phyloP scores from a whole-genome alignment of 2,797 vertebrate species.

The Octomys mimax region DNA sequence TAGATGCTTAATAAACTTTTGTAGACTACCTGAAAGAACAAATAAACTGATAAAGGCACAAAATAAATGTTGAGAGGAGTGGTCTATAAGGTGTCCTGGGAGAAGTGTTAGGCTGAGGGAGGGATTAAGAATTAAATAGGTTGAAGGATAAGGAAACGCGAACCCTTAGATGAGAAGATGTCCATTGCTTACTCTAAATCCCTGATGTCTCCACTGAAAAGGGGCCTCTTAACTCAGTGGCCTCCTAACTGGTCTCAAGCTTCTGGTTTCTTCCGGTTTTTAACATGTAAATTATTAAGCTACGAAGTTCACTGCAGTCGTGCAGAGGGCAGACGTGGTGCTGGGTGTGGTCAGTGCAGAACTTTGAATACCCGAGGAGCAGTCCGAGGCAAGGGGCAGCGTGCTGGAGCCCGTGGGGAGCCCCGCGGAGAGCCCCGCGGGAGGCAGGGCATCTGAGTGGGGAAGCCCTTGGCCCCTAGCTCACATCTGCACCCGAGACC shows the following conservation, averaged over 20 bases:
- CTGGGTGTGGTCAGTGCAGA: no score
- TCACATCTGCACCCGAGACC: no score
- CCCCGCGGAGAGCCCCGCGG: no score
- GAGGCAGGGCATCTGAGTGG: no score
- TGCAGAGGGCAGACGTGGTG: no score
- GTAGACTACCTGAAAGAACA: neutral
- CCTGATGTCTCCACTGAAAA: neutral
- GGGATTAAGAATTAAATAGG: neutral
- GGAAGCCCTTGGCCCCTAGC: no score
- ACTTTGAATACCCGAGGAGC: no score
- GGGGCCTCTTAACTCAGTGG: neutral
- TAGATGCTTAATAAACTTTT: neutral
- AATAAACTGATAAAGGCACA: neutral
- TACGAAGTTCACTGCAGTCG: neutral
- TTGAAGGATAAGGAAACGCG: neutral
- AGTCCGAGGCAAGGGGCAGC: no score
- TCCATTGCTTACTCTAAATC: neutral
- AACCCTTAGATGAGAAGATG: neutral
- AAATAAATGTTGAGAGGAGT: neutral
- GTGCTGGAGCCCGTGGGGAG: no score
- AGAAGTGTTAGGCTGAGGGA: neutral
- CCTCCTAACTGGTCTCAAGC: neutral
- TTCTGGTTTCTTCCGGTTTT: neutral
- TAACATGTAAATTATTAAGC: neutral
- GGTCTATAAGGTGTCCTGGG: neutral